Percentiles rank a stretch among this genome's conserved stretches.
Evolutionary conservation across 1,140 invertebrate genomes (phyloP).

Genomic region (Araneus ventricosus): DNA sequence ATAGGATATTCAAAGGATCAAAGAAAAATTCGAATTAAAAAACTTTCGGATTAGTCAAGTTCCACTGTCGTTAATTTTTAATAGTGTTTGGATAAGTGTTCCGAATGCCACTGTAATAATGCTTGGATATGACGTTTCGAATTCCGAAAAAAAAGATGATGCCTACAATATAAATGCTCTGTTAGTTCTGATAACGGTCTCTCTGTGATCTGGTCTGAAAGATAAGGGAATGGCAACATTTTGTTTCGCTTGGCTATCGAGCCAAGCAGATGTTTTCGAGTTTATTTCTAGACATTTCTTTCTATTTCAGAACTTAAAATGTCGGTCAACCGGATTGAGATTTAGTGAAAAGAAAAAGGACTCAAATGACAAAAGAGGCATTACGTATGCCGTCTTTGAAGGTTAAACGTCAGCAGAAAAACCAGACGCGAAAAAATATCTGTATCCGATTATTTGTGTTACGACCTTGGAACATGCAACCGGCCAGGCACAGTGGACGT

Average conservation of each 20-base stretch:
- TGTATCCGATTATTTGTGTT: conserved; percentile 12
- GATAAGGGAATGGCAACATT: neutral
- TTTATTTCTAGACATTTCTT: neutral
- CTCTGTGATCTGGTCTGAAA: neutral
- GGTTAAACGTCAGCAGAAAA: conserved; percentile 16
- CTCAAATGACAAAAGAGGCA: neutral
- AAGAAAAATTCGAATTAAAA: no score
- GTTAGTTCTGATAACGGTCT: no score
- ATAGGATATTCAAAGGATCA: no score
- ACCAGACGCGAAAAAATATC: neutral
- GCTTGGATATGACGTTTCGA: no score
- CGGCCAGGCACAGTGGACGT: neutral
- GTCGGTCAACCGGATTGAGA: neutral
- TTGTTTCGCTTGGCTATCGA: neutral
- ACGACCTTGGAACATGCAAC: conserved; percentile 3
- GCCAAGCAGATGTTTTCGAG: neutral
- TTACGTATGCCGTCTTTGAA: neutral
- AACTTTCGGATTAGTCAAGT: no score
- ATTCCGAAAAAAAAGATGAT: no score
- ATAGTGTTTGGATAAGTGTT: no score
- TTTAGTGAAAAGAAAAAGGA: neutral
- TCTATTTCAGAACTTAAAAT: neutral
- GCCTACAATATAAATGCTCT: no score
- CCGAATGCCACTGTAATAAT: no score
- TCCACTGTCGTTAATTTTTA: no score